phyloP scores from a whole-genome alignment of 2,888 invertebrate genomes.

The Nasonia oneida region DNA sequence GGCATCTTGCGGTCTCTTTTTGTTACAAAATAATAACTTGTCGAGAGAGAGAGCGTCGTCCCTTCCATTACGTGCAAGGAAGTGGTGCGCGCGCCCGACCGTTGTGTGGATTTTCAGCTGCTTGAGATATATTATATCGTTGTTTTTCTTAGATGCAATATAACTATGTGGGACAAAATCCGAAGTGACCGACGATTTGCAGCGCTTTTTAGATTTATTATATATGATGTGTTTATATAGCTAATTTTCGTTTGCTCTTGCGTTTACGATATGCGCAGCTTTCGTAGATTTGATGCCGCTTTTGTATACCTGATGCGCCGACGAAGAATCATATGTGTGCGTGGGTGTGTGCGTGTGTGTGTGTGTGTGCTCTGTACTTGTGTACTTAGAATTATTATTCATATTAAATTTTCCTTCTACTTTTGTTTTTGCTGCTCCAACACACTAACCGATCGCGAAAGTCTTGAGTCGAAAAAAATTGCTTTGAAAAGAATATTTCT shows the following conservation, averaged over 20 bases:
- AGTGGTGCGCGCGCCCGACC: constrained; percentile 26
- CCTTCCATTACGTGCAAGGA: constrained; percentile 44
- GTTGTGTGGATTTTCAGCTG: constrained; percentile 44
- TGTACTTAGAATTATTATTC: neutral
- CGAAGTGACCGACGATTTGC: constrained; percentile 21
- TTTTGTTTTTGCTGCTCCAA: constrained; percentile 10
- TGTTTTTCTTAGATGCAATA: constrained; percentile 29
- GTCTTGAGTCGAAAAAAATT: neutral
- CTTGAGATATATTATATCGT: constrained; percentile 37
- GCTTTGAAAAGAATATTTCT: constrained; percentile 62
- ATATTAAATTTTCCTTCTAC: neutral
- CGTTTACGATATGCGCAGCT: constrained; percentile 27
- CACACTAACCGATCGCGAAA: neutral
- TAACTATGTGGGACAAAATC: neutral
- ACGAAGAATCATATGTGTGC: constrained; percentile 24
- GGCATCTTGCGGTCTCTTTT: constrained; percentile 21
- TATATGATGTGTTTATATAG: neutral
- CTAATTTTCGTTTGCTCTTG: constrained; percentile 36
- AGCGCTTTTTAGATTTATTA: constrained; percentile 32
- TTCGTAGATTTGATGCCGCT: constrained; percentile 44
- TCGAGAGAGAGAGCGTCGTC: neutral
- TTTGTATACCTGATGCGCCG: constrained; percentile 13
- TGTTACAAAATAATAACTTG: constrained; percentile 10
- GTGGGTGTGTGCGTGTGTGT: neutral
- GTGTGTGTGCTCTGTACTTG: constrained; percentile 11